Base-by-base conservation (phyloP, 2,113 vertebrate genomes). In the Orthonyx spaldingii region DNA sequence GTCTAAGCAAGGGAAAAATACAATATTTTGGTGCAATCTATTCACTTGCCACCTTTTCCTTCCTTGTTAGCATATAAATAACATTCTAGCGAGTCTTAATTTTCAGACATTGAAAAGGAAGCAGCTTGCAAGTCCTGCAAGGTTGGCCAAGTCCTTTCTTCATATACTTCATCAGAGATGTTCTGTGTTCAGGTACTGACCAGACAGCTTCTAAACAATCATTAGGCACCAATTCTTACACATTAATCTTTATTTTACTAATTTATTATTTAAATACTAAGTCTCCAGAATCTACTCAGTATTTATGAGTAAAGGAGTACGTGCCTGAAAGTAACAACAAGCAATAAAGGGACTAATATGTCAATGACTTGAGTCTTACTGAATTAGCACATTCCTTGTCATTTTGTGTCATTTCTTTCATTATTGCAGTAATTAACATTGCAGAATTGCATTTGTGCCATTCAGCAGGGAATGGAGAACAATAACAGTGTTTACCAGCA, bases 401-500 rank as follows among this genome's bases (percentile, higher is more conserved):
- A 76, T 96, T 97, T 94, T 41, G 46, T 83, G 81, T 87, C 57
- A 86, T 94, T 96, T 96, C 92, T 94, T 86, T 87, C 95, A 97
- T 97, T 97, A 96, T 84, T 93, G 96, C 37, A 57, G 77, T 96
- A 97, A 96, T 98, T 97, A 97, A 68, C 93, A 42, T 92, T 65
- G 72, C 82, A 78, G 94, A 96, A 96, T 88, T 84, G 95, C 91
- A 50, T 91, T 96, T 94, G 94, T 96, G 96, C 95, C 92, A 90
- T 94, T 93, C 93, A 89, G 68, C 57, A 20, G 64, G 69, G 70
- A 76, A 92, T 16, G 63, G 42, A 90, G 96, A 96, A 97, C 97
- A 98, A 96, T 97, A 87, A 86, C 55, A 74, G 53, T 97, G 91
- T 98, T 98, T 98, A 98, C 94, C 61, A 63, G 21, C 91, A 94